These are phyloP conservation scores for Leistus spinibarbis DNA, from an alignment of 2,888 invertebrate genomes.

Conservation along the genomic window DNA sequence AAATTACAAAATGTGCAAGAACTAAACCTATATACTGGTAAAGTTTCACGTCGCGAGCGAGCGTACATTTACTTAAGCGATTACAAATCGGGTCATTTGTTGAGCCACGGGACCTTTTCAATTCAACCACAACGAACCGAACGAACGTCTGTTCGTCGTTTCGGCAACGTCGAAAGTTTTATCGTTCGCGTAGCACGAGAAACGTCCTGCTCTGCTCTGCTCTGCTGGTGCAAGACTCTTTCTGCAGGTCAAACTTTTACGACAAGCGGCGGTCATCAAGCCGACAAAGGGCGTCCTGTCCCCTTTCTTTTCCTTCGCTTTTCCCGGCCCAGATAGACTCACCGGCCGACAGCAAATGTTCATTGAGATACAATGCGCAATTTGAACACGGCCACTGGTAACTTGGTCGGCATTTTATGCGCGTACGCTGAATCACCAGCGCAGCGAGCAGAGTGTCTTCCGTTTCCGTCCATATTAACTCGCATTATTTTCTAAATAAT, in stretches of 20 bases:
- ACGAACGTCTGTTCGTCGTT: neutral
- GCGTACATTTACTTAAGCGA: slow-evolving; percentile 3
- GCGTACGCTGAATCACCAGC: neutral
- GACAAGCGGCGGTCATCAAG: slow-evolving; percentile 17
- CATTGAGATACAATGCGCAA: neutral
- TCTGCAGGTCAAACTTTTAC: slow-evolving; percentile 12
- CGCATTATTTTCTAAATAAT: neutral
- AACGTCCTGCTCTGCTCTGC: neutral
- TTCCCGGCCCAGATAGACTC: neutral
- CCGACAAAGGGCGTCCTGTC: neutral
- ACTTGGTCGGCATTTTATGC: neutral
- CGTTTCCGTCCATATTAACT: neutral
- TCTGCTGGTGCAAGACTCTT: neutral
- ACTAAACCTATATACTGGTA: too few species aligned
- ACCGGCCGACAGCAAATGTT: neutral
- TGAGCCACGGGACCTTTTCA: neutral
- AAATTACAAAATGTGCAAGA: too few species aligned
- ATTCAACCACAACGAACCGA: neutral
- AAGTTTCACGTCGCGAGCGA: too few species aligned
- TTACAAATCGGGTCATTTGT: slow-evolving; percentile 5
- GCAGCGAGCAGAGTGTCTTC: neutral
- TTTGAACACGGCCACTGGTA: neutral
- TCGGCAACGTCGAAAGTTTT: neutral
- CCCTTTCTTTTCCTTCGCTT: neutral
- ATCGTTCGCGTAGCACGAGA: neutral